Percentiles rank a stretch among this genome's conserved stretches.
phyloP scores from a whole-genome alignment of 2,797 vertebrate genomes.

The Siniperca scherzeri region DNA sequence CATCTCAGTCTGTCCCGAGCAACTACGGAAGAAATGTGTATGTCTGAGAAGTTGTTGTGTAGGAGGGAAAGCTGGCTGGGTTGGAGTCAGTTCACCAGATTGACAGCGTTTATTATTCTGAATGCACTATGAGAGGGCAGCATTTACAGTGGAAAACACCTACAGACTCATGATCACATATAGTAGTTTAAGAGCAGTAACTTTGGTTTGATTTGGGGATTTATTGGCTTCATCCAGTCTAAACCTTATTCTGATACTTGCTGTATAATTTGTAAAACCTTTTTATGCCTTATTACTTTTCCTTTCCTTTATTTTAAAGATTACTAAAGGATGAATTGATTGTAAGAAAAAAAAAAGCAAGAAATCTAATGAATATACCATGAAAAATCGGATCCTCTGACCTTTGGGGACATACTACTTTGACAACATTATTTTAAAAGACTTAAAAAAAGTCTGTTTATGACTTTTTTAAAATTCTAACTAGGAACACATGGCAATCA shows the following conservation, averaged over 20 bases:
- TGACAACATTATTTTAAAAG: not conserved
- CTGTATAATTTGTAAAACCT: not conserved
- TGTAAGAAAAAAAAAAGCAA: not conserved
- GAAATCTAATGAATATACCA: not conserved
- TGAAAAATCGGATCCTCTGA: not conserved
- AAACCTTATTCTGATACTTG: not conserved
- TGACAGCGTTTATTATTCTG: not conserved
- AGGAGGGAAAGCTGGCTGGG: not conserved
- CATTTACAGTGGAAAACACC: not conserved
- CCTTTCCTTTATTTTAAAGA: not conserved
- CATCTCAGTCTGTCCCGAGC: conserved; percentile 62
- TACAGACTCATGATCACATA: conserved; percentile 5
- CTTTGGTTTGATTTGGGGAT: conserved; percentile 5
- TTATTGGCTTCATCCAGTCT: not conserved
- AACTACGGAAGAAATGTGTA: conserved; percentile 82
- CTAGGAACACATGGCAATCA: not conserved
- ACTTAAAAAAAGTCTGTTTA: not conserved
- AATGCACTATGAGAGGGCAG: not conserved
- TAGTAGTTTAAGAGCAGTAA: not conserved
- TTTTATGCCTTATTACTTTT: not conserved
- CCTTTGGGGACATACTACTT: not conserved
- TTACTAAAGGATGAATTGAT: not conserved
- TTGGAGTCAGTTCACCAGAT: not conserved
- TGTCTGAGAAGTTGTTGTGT: conserved; percentile 64
- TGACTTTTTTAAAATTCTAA: not conserved